A percentile compares a stretch with the other conserved stretches of the same genome.
Conservation (phyloP, 2,113 vertebrate species). For the Hippolais icterina region DNA sequence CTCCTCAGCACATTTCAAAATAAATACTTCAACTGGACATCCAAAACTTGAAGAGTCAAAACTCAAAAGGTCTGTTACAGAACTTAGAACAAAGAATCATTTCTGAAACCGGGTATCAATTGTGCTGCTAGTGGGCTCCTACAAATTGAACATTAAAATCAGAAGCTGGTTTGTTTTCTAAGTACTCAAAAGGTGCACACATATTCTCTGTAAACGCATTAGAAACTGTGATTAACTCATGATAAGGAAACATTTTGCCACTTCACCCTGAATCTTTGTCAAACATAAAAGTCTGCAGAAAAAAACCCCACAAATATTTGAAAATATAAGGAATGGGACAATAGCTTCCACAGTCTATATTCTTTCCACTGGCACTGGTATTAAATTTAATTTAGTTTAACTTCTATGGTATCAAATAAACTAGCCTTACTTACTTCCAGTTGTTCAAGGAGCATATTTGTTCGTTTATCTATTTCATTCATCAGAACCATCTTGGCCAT, state of each 20-base stretch:
- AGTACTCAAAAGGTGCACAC: neutral
- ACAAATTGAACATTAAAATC: neutral
- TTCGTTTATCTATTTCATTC: constrained; percentile 95
- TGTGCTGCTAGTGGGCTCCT: neutral
- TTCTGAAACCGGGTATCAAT: neutral
- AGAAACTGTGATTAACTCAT: neutral
- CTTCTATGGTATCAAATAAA: neutral
- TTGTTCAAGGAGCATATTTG: constrained; percentile 93
- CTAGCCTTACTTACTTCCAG: constrained; percentile 84
- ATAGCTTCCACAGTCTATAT: neutral
- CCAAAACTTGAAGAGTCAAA: neutral
- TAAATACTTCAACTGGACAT: neutral
- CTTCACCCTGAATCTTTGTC: neutral
- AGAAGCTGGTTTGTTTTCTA: neutral
- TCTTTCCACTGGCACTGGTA: neutral
- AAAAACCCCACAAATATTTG: neutral
- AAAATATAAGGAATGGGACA: neutral
- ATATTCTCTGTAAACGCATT: neutral
- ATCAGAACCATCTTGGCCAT: constrained; percentile 98
- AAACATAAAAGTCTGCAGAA: neutral
- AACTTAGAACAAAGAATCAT: neutral
- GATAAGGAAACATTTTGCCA: neutral
- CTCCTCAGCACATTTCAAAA: neutral
- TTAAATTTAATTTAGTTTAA: constrained; percentile 9
- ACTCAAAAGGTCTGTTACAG: neutral